Conservation (phyloP, 2,888 invertebrate species). For the Myopa testacea region DNA sequence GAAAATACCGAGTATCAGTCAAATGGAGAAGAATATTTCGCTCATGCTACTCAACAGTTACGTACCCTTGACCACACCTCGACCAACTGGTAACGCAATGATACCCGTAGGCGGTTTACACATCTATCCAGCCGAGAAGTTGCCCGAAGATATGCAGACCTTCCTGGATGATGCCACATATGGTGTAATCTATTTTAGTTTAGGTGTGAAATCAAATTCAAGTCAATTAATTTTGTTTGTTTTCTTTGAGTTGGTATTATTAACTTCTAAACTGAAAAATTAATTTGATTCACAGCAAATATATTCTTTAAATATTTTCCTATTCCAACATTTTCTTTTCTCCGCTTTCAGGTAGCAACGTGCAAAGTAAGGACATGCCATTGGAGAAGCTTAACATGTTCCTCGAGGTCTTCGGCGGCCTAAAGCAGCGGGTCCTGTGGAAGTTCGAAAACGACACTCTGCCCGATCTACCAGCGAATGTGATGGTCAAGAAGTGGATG, state of each 20-base stretch:
- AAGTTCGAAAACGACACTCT: conserved; percentile 69
- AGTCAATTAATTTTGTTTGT: no score
- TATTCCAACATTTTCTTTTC: no score
- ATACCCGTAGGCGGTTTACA: conserved; percentile 72
- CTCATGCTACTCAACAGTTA: conserved; percentile 70
- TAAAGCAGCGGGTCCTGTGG: conserved; percentile 68
- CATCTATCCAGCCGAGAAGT: conserved; percentile 65
- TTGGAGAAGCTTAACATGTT: conserved; percentile 64
- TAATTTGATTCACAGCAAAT: no score
- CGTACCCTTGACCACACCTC: conserved; percentile 67
- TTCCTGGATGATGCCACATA: conserved; percentile 67
- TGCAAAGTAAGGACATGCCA: conserved; percentile 68
- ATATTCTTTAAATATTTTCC: no score
- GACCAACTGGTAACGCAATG: conserved; percentile 68
- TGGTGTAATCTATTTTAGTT: conserved; percentile 70
- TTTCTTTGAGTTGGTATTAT: no score
- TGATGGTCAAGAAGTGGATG: conserved; percentile 70
- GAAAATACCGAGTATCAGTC: conserved; percentile 64
- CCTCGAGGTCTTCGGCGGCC: conserved; percentile 63
- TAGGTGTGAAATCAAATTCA: conserved; percentile 56
- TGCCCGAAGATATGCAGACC: conserved; percentile 63
- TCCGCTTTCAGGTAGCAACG: conserved; percentile 64
- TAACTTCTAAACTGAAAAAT: no score
- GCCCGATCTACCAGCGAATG: conserved; percentile 64
- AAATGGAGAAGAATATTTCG: conserved; percentile 69